phyloP scores from a whole-genome alignment of 2,113 vertebrate genomes.

The Prionailurus viverrinus region DNA sequence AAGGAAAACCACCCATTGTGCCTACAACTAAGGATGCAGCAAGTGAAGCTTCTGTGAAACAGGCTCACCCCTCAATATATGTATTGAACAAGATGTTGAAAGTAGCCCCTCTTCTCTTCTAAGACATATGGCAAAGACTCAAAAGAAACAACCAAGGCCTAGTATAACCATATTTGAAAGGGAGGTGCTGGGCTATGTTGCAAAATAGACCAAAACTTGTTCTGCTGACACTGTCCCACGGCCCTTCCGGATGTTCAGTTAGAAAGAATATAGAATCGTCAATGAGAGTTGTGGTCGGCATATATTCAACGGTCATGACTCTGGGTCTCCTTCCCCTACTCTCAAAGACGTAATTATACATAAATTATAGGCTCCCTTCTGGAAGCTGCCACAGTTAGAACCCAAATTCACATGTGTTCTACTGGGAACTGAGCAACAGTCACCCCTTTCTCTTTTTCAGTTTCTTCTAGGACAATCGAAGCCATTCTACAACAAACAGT shows the following conservation, averaged over 20 bases:
- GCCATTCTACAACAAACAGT: neutral
- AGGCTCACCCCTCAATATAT: neutral
- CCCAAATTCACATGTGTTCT: neutral
- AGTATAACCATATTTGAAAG: neutral
- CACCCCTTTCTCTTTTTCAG: neutral
- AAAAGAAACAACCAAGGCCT: neutral
- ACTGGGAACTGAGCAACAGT: neutral
- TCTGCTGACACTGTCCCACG: neutral
- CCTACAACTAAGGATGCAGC: neutral
- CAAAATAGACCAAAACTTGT: conserved; percentile 3
- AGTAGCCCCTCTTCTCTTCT: neutral
- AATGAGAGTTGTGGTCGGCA: neutral
- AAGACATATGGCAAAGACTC: neutral
- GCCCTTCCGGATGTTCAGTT: neutral
- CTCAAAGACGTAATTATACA: neutral
- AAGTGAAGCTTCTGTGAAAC: neutral
- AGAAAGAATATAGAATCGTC: neutral
- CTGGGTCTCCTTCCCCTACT: neutral
- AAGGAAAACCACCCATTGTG: neutral
- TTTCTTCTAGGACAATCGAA: neutral
- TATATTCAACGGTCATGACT: neutral
- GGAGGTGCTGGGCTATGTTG: neutral
- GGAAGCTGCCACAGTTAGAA: neutral
- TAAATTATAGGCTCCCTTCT: neutral
- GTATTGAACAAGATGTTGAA: neutral